These are phyloP conservation scores for Cebus imitator DNA, from an alignment of 2,113 vertebrate species.

Conservation along the genomic window DNA sequence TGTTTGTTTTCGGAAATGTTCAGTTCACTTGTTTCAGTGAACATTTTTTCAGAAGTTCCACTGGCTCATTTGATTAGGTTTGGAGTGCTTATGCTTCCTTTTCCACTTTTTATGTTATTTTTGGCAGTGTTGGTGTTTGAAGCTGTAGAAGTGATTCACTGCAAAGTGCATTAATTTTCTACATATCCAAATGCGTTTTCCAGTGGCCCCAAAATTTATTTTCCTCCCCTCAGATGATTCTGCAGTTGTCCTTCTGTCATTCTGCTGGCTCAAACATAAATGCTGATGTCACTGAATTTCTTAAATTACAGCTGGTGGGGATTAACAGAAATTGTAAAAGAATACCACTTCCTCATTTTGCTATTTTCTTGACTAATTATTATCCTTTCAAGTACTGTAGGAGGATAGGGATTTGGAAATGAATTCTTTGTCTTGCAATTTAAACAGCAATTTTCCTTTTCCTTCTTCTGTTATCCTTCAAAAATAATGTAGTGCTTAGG, in stretches of 20 bases:
- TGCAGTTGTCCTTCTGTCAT: conserved; percentile 53
- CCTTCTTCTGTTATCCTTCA: conserved; percentile 23
- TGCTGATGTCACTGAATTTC: conserved; percentile 74
- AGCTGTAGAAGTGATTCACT: conserved; percentile 51
- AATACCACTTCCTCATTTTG: conserved; percentile 72
- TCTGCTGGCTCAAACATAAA: conserved; percentile 51
- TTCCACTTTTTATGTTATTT: conserved; percentile 53
- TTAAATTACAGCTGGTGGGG: conserved; percentile 77
- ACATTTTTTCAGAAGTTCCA: conserved; percentile 18
- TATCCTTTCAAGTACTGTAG: conserved; percentile 41
- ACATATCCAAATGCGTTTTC: conserved; percentile 6
- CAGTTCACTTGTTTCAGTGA: background rate
- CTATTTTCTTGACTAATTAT: conserved; percentile 64
- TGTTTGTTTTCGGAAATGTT: conserved; percentile 37
- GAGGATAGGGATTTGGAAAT: conserved; percentile 37
- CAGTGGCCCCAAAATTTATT: conserved; percentile 23
- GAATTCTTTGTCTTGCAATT: conserved; percentile 56
- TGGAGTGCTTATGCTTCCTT: conserved; percentile 49
- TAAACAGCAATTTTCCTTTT: conserved; percentile 52
- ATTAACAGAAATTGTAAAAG: conserved; percentile 75
- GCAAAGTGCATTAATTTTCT: conserved; percentile 59
- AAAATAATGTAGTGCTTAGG: background rate
- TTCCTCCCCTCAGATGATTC: conserved; percentile 23
- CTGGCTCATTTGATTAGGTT: conserved; percentile 1
- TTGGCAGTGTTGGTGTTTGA: conserved; percentile 57